Evolutionary conservation across 2,888 invertebrate species (phyloP).

Genomic region (Rugalucina vietnamica): DNA sequence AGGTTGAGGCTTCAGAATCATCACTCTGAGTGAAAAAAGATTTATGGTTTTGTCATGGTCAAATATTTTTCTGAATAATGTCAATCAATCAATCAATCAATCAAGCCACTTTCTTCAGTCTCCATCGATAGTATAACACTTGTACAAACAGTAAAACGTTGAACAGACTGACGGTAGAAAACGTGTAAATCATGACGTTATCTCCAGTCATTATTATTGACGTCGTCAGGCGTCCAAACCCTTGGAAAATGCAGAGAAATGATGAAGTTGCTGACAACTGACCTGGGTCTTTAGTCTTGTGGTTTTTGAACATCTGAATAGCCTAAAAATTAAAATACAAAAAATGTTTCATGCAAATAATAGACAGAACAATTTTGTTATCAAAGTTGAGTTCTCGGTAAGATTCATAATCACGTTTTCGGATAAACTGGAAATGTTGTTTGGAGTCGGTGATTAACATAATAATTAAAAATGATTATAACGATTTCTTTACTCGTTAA

Average conservation of each 20-base stretch:
- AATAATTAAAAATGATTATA: too few species aligned
- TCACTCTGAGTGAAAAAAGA: too few species aligned
- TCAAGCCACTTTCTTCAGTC: conserved; percentile 50
- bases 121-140: conserved; percentile 63
- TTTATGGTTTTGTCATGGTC: too few species aligned
- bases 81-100: neutral
- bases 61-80: neutral
- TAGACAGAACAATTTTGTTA: neutral
- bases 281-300: conserved; percentile 63
- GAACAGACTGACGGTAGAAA: conserved; percentile 56
- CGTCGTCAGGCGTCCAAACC: conserved; percentile 66
- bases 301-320: conserved; percentile 66
- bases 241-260: conserved; percentile 68
- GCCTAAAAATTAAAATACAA: conserved; percentile 46
- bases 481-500: too few species aligned
- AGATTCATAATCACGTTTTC: neutral
- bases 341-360: neutral
- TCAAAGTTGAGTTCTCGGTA: neutral
- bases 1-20: too few species aligned
- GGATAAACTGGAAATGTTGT: too few species aligned
- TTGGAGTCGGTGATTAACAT: neutral
- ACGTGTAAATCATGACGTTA: conserved; percentile 64
- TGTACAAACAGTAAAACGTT: conserved; percentile 63
- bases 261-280: conserved; percentile 66
- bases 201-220: conserved; percentile 64